phyloP scores from a whole-genome alignment of 2,113 vertebrate genomes.

The Leptocoma aspasia region DNA sequence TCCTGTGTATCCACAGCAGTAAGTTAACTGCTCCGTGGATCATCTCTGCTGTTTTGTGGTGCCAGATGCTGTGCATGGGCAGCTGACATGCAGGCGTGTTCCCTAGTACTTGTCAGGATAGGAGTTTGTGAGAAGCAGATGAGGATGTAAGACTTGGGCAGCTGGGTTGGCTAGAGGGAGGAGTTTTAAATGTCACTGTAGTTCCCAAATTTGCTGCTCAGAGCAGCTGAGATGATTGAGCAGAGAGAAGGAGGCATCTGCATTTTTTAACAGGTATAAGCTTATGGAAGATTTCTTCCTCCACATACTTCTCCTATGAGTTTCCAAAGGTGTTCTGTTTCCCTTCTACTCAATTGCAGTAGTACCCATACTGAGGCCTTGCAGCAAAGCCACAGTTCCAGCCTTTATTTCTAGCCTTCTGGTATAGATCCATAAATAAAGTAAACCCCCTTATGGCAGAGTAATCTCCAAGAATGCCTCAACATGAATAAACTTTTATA shows the following conservation, averaged over 20 bases:
- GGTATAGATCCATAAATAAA: not conserved
- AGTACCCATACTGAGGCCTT: not conserved
- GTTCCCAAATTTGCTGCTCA: not conserved
- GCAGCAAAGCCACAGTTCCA: not conserved
- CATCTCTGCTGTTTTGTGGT: not conserved
- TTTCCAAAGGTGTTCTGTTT: not conserved
- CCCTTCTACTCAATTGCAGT: not conserved
- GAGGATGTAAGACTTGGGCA: not conserved
- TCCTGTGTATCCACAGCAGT: not conserved
- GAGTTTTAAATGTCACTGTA: not conserved
- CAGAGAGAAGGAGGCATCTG: not conserved
- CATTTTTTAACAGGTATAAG: not conserved
- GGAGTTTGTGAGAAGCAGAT: not conserved
- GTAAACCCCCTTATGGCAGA: not conserved
- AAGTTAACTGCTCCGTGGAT: not conserved
- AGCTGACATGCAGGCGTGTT: rapidly evolving
- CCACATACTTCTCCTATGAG: not conserved
- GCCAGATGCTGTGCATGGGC: not conserved
- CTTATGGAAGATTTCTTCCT: not conserved
- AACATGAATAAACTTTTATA: not conserved
- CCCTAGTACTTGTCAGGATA: not conserved
- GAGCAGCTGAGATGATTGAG: not conserved
- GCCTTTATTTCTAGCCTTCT: not conserved
- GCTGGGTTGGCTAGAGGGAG: not conserved
- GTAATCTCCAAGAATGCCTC: not conserved